phyloP scores from a whole-genome alignment of 2,797 vertebrate species.

The Syndactyla subalaris region DNA sequence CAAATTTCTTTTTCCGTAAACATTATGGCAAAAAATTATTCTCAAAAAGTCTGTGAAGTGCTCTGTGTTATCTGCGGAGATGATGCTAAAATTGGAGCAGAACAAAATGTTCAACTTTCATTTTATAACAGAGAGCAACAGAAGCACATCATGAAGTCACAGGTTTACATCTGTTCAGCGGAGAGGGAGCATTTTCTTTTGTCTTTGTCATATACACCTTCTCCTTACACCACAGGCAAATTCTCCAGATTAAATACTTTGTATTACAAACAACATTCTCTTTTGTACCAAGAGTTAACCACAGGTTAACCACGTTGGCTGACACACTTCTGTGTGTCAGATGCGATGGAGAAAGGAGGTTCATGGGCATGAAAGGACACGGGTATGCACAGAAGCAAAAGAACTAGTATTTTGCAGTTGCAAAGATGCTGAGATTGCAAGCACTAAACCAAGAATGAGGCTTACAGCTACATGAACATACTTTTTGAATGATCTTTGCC shows the following conservation, averaged over 20 bases:
- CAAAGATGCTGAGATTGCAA: slow-evolving; percentile 5
- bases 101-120: background rate
- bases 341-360: background rate
- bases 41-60: background rate
- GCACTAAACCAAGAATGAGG: background rate
- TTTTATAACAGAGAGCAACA: background rate
- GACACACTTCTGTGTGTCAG: background rate
- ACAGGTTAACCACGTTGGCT: background rate
- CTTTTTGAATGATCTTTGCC: background rate
- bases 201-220: background rate
- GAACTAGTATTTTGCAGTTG: background rate
- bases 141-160: background rate
- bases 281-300: background rate
- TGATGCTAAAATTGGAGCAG: slow-evolving; percentile 20
- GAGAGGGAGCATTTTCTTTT: background rate
- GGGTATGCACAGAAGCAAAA: background rate
- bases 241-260: background rate
- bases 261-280: background rate
- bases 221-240: background rate
- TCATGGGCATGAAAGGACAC: background rate
- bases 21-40: background rate
- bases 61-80: background rate
- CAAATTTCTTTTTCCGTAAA: slow-evolving; percentile 48
- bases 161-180: background rate
- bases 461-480: background rate